A percentile compares a stretch with the other conserved stretches of the same genome.
phyloP scores from a whole-genome alignment of 2,113 vertebrate species.

The Picathartes gymnocephalus region DNA sequence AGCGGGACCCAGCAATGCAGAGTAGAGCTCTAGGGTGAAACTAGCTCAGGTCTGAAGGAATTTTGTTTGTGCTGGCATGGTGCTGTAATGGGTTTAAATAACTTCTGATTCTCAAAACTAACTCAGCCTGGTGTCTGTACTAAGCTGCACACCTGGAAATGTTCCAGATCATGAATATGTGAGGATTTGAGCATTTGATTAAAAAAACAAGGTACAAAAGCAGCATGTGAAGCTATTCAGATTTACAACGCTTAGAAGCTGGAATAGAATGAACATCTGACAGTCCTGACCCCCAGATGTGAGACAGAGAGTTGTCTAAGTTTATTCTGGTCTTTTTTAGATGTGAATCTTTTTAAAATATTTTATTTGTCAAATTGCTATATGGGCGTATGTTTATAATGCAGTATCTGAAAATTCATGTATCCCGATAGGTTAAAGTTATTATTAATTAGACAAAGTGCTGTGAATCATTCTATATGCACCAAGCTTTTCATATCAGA shows the following conservation, averaged over 20 bases:
- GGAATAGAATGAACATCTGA: not conserved
- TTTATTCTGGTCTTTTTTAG: not conserved
- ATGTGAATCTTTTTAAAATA: not conserved
- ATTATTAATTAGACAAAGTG: not conserved
- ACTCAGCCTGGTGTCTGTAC: not conserved
- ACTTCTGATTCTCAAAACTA: not conserved
- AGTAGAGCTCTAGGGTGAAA: not conserved
- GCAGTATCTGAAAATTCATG: not conserved
- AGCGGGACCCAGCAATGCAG: not conserved
- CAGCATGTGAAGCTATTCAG: not conserved
- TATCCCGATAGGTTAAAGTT: not conserved
- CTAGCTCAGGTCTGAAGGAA: not conserved
- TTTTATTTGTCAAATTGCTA: not conserved
- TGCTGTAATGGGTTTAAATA: not conserved
- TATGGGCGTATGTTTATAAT: not conserved
- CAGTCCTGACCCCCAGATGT: not conserved
- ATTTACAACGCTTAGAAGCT: not conserved
- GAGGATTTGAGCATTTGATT: not conserved
- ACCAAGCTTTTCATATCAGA: not conserved
- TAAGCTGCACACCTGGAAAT: not conserved
- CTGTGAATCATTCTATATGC: not conserved
- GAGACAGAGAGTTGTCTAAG: not conserved
- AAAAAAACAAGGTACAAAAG: not conserved
- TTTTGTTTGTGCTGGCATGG: not conserved
- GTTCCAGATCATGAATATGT: not conserved